Evolutionary conservation across 2,888 invertebrate genomes (phyloP).

Genomic region (Caprella mutica): DNA sequence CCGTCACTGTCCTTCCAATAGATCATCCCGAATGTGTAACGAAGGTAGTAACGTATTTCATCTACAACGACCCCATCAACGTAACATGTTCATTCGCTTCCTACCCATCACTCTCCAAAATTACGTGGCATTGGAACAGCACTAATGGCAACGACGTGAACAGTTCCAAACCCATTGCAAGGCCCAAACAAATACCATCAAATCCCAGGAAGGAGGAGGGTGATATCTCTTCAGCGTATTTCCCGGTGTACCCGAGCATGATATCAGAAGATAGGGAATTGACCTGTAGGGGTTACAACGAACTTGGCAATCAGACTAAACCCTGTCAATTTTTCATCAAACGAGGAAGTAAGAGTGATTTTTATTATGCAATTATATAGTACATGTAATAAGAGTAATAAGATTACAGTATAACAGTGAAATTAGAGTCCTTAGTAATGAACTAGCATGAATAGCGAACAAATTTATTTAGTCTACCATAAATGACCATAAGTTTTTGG

Average conservation of each 20-base stretch:
- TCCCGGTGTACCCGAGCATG: constrained; percentile 8
- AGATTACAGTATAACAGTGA: too few species aligned
- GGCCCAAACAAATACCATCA: background rate
- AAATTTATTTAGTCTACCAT: too few species aligned
- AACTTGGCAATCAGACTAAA: constrained; percentile 12
- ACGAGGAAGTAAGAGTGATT: constrained; percentile 5
- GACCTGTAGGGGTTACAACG: constrained; percentile 9
- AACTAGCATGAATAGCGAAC: too few species aligned
- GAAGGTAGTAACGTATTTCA: constrained; percentile 30
- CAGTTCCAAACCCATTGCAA: constrained; percentile 5
- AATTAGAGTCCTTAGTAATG: too few species aligned
- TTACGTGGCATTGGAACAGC: constrained; percentile 30
- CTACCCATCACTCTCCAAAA: constrained; percentile 18
- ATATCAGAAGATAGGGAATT: constrained; percentile 10
- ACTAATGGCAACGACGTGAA: constrained; percentile 19
- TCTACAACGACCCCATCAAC: constrained; percentile 33
- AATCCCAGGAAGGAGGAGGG: background rate
- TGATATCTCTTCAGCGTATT: constrained; percentile 8
- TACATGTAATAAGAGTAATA: background rate
- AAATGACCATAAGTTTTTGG: too few species aligned
- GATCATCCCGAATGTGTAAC: constrained; percentile 28
- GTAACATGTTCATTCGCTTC: constrained; percentile 29
- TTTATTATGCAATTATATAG: background rate
- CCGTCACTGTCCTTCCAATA: too few species aligned
- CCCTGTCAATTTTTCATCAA: constrained; percentile 14